Evolutionary conservation across 2,888 invertebrate species (phyloP).

Genomic region (Eretmocerus hayati): DNA sequence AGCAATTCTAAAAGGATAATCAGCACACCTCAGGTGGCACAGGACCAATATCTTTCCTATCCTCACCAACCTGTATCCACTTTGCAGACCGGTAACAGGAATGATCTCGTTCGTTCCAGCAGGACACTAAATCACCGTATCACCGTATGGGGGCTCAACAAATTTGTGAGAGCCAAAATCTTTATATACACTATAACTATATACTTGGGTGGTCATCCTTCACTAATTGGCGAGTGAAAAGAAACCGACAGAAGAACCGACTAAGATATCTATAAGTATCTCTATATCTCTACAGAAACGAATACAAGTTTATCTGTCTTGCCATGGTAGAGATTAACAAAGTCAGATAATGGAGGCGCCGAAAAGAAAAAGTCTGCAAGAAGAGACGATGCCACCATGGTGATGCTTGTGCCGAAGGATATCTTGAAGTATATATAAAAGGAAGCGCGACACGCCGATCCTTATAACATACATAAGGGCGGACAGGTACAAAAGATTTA

Average conservation of each 20-base stretch:
- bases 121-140: too few relatives aligned
- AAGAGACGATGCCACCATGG: too few relatives aligned
- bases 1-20: too few relatives aligned
- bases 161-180: constrained; percentile 19
- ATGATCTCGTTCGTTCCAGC: constrained; percentile 10
- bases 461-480: not conserved
- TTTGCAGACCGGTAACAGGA: not conserved
- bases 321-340: constrained; percentile 15
- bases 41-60: too few relatives aligned
- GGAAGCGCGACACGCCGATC: constrained; percentile 5
- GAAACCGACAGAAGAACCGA: too few relatives aligned
- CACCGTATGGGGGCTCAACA: constrained; percentile 12
- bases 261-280: too few relatives aligned
- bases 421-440: constrained; percentile 10
- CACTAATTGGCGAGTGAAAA: constrained; percentile 14
- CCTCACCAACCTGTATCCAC: too few relatives aligned
- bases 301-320: not conserved
- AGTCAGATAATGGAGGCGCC: constrained; percentile 20
- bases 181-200: too few relatives aligned
- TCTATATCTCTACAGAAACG: not conserved
- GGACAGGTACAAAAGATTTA: not conserved
- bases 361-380: constrained; percentile 8
- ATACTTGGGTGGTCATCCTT: not conserved
- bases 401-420: too few relatives aligned
- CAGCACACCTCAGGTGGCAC: constrained; percentile 4